Evolutionary conservation across 2,113 vertebrate genomes (phyloP).

Genomic region (Rissa tridactyla): DNA sequence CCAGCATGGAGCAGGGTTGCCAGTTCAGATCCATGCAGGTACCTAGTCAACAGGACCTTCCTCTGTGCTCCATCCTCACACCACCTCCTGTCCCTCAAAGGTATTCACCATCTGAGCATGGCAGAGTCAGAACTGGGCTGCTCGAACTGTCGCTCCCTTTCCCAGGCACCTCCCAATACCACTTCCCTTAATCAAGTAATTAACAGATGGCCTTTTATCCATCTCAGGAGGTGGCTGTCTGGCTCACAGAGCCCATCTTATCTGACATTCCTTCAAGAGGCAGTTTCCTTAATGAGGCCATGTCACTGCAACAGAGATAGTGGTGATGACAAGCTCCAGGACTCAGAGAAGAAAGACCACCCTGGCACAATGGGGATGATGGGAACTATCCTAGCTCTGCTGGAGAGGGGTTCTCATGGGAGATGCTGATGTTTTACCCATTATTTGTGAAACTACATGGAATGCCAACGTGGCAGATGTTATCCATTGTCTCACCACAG

Average conservation of each 20-base stretch:
- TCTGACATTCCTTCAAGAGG: constrained; percentile 8
- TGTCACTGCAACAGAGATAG: neutral
- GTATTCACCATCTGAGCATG: neutral
- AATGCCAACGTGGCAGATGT: constrained; percentile 4
- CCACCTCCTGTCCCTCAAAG: neutral
- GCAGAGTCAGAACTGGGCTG: neutral
- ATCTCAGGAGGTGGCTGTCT: neutral
- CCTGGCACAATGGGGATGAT: neutral
- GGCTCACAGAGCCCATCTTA: neutral
- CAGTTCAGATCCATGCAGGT: neutral
- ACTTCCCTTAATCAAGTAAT: neutral
- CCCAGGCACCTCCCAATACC: neutral
- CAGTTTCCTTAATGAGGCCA: neutral
- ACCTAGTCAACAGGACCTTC: neutral
- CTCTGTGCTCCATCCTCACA: neutral
- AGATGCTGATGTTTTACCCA: neutral
- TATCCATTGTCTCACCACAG: constrained; percentile 19
- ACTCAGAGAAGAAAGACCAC: neutral
- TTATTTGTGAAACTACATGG: neutral
- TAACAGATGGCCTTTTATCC: neutral
- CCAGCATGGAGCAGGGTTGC: neutral
- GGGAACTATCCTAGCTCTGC: neutral
- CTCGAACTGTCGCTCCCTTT: neutral
- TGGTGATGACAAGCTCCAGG: neutral
- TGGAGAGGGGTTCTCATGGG: neutral